Percentiles rank a stretch among this genome's conserved stretches.
Conservation (phyloP, 1,140 invertebrate genomes). For the Mactra quadrangularis region DNA sequence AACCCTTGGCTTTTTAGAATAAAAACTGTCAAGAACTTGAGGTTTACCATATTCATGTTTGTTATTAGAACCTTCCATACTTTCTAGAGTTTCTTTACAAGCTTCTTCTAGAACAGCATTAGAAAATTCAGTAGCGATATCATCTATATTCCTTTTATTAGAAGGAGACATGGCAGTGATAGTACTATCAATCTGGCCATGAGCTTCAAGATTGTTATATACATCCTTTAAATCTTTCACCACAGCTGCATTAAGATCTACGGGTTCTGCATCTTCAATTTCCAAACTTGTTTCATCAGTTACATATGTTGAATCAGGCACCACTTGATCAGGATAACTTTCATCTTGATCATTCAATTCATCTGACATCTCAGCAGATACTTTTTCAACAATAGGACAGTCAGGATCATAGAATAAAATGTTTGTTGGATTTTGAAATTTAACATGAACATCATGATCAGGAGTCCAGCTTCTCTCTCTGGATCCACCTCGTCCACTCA, state of each 20-base stretch:
- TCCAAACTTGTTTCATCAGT: background rate
- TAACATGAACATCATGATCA: constrained; percentile 45
- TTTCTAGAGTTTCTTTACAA: constrained; percentile 3
- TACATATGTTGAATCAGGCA: background rate
- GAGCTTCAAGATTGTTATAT: constrained; percentile 36
- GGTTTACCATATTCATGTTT: no score
- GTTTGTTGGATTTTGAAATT: constrained; percentile 51
- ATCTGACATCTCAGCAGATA: constrained; percentile 39
- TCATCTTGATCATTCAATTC: constrained; percentile 54
- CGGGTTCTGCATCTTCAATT: background rate
- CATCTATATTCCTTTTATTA: constrained; percentile 22
- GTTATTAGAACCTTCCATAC: background rate
- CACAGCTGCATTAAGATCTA: constrained; percentile 30
- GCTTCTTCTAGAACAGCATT: constrained; percentile 31
- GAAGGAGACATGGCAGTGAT: background rate
- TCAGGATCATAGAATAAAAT: constrained; percentile 58
- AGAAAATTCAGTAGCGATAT: constrained; percentile 34
- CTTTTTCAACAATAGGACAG: constrained; percentile 50
- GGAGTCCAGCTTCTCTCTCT: constrained; percentile 29
- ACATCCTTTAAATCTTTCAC: constrained; percentile 57
- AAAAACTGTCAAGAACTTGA: no score
- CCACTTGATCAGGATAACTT: background rate
- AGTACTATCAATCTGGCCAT: constrained; percentile 34
- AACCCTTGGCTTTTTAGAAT: no score
- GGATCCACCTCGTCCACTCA: background rate